Evolutionary conservation across 2,888 invertebrate species (phyloP).

Genomic region (Steinernema carpocapsae): DNA sequence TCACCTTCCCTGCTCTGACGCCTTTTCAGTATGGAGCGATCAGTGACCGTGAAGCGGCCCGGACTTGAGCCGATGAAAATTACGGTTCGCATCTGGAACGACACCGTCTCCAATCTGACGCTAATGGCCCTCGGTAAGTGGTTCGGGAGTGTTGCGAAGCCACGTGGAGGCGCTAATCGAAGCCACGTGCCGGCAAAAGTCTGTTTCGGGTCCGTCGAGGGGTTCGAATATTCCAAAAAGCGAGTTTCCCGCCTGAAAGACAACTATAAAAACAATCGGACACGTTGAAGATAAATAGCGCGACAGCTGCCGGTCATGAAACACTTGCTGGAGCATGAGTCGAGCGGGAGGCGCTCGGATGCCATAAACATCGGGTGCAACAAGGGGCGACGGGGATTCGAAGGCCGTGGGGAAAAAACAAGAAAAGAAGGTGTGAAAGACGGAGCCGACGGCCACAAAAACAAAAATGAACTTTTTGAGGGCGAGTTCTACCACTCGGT

Average conservation of each 20-base stretch:
- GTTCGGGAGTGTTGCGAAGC: not conserved
- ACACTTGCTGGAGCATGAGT: not conserved
- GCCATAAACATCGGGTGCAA: no score
- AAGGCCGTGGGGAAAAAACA: no score
- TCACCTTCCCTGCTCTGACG: not conserved
- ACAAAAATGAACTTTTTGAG: not conserved
- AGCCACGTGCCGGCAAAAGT: not conserved
- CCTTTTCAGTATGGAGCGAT: slow-evolving; percentile 78
- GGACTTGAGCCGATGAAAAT: slow-evolving; percentile 86
- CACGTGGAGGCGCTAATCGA: slow-evolving; percentile 21
- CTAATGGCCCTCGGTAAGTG: slow-evolving; percentile 83
- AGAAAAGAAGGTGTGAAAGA: no score
- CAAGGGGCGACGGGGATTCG: no score
- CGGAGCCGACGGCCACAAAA: not conserved
- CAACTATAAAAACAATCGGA: slow-evolving; percentile 18
- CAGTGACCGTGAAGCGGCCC: slow-evolving; percentile 86
- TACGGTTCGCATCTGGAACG: slow-evolving; percentile 83
- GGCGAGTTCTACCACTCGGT: no score
- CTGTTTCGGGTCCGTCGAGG: no score
- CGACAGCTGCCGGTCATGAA: slow-evolving; percentile 9
- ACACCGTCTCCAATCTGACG: slow-evolving; percentile 96
- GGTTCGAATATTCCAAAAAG: not conserved
- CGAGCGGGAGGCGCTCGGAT: no score
- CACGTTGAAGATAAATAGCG: slow-evolving; percentile 20
- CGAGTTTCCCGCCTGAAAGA: slow-evolving; percentile 28